phyloP scores from a whole-genome alignment of 2,113 vertebrate species.

The Pseudonaja textilis region DNA sequence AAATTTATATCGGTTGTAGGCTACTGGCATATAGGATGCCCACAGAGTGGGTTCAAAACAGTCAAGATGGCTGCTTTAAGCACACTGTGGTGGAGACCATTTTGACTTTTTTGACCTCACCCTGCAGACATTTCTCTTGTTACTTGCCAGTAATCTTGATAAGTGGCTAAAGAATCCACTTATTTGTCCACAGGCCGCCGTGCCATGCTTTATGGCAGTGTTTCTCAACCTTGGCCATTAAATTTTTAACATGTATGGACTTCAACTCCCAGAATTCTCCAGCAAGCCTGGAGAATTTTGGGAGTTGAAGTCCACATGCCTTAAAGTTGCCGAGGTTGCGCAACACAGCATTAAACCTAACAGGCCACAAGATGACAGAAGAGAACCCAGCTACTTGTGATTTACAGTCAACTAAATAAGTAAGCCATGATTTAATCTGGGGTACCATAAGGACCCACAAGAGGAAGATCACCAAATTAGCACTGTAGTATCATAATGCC shows the following conservation, averaged over 20 bases:
- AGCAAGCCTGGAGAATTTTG: neutral
- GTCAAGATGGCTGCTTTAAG: neutral
- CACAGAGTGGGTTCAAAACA: neutral
- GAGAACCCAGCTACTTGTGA: neutral
- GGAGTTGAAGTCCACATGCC: neutral
- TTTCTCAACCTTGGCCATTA: neutral
- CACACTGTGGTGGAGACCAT: neutral
- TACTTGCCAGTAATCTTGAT: neutral
- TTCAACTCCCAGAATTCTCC: neutral
- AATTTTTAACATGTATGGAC: neutral
- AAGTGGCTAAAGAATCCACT: neutral
- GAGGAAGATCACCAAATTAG: neutral
- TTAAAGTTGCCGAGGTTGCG: neutral
- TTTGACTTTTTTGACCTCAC: neutral
- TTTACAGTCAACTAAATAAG: neutral
- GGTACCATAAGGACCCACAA: neutral
- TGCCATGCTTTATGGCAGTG: neutral
- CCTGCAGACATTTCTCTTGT: neutral
- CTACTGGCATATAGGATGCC: neutral
- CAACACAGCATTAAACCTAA: neutral
- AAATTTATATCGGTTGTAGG: neutral
- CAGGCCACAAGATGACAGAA: neutral
- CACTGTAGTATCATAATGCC: neutral
- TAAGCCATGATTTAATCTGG: neutral
- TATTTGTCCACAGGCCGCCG: neutral